phyloP scores from a whole-genome alignment of 2,888 invertebrate genomes.

The Phymatocera aterrima region DNA sequence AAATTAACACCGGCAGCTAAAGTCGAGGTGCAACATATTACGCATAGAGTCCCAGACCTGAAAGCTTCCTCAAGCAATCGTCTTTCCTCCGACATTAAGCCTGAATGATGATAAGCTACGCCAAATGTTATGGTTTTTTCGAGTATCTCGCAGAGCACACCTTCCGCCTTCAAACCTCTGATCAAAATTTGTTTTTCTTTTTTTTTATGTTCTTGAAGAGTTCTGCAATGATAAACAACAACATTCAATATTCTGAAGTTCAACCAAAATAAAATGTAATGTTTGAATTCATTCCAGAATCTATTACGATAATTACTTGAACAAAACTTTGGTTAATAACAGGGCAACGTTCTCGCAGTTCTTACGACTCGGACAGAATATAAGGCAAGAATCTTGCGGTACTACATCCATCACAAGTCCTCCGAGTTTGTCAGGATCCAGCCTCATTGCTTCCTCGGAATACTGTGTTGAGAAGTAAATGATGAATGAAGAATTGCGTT shows the following conservation, averaged over 20 bases:
- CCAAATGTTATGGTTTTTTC: conserved; percentile 85
- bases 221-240: conserved; percentile 68
- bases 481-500: neutral
- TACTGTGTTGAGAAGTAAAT: conserved; percentile 76
- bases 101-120: conserved; percentile 95
- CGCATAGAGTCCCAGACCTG: conserved; percentile 87
- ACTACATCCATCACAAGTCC: conserved; percentile 89
- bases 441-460: conserved; percentile 76
- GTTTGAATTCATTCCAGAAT: neutral
- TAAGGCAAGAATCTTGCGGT: conserved; percentile 87
- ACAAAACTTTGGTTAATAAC: conserved; percentile 82
- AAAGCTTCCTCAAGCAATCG: conserved; percentile 90
- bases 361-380: conserved; percentile 95
- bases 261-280: conserved; percentile 3
- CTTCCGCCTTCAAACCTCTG: conserved; percentile 81
- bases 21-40: conserved; percentile 96
- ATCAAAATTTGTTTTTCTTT: conserved; percentile 80
- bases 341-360: conserved; percentile 94
- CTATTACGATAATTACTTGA: conserved; percentile 64
- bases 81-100: conserved; percentile 92
- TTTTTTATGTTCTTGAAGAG: conserved; percentile 77
- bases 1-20: conserved; percentile 98
- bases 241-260: neutral
- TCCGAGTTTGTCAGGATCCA: conserved; percentile 89
- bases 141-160: conserved; percentile 82